phyloP scores from a whole-genome alignment of 2,888 invertebrate species.

The Stenichneumon culpator region DNA sequence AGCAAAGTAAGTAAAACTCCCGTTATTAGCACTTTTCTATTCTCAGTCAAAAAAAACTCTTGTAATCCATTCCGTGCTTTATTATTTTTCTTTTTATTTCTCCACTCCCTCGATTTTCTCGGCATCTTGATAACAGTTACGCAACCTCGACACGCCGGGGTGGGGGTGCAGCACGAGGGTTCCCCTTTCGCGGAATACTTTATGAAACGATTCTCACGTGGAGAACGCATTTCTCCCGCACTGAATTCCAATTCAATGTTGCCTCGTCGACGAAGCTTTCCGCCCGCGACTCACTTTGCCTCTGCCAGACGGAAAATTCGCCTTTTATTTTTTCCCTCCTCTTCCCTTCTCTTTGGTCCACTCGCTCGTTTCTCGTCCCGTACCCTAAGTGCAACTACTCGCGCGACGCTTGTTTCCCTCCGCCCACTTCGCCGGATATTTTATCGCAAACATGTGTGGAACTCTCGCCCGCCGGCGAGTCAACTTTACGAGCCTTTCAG shows the following conservation, averaged over 20 bases:
- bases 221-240: conserved; percentile 58
- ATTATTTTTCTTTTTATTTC: conserved; percentile 1
- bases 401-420: conserved; percentile 28
- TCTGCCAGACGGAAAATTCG: conserved; percentile 38
- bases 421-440: conserved; percentile 6
- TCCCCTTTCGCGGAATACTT: conserved; percentile 42
- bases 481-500: background rate
- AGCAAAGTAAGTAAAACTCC: background rate
- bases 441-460: background rate
- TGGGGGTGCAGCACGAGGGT: background rate
- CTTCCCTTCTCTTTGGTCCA: conserved; percentile 22
- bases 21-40: background rate
- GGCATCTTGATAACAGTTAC: conserved; percentile 36
- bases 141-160: conserved; percentile 22
- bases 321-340: background rate
- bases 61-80: background rate
- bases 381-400: conserved; percentile 5
- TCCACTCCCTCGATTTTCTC: background rate
- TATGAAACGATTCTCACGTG: conserved; percentile 58
- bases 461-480: background rate
- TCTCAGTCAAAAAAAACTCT: conserved; percentile 9
- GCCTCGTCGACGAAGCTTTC: conserved; percentile 50
- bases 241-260: conserved; percentile 71
- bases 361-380: background rate
- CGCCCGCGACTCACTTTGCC: conserved; percentile 24